Evolutionary conservation across 2,888 invertebrate genomes (phyloP).

Genomic region (Listrodromus nycthemerus): DNA sequence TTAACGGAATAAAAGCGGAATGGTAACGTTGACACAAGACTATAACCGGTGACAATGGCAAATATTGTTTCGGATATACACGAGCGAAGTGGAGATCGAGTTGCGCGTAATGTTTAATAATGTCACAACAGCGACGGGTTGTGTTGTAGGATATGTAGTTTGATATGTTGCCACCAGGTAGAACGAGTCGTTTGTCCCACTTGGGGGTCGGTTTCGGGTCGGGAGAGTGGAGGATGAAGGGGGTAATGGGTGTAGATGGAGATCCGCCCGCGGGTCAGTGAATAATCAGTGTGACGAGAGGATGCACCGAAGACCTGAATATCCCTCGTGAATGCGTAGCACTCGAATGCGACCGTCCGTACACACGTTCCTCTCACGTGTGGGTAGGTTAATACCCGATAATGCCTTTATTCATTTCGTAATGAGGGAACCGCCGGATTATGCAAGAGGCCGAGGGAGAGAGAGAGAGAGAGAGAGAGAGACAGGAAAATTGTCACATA

Average conservation of each 20-base stretch:
- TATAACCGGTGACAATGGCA: slow-evolving; percentile 48
- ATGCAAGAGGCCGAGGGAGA: slow-evolving; percentile 31
- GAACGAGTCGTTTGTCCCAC: slow-evolving; percentile 43
- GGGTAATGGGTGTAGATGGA: slow-evolving; percentile 38
- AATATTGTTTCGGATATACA: slow-evolving; percentile 48
- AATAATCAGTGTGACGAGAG: slow-evolving; percentile 67
- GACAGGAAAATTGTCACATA: slow-evolving; percentile 20
- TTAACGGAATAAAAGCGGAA: slow-evolving; percentile 17
- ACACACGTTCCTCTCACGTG: not conserved
- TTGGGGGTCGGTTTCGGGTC: slow-evolving; percentile 26
- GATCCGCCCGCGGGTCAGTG: slow-evolving; percentile 64
- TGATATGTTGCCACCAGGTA: slow-evolving; percentile 5
- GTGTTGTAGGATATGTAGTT: not conserved
- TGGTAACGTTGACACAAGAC: slow-evolving; percentile 4
- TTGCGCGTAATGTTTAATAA: slow-evolving; percentile 50
- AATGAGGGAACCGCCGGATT: slow-evolving; percentile 64
- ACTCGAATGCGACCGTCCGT: slow-evolving; percentile 8
- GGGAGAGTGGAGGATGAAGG: slow-evolving; percentile 27
- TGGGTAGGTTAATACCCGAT: slow-evolving; percentile 66
- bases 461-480: not conserved
- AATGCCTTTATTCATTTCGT: slow-evolving; percentile 67
- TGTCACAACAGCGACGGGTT: slow-evolving; percentile 23
- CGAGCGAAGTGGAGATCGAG: slow-evolving; percentile 36
- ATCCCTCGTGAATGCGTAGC: slow-evolving; percentile 16
- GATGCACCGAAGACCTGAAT: slow-evolving; percentile 48